Evolutionary conservation across 2,113 vertebrate species (phyloP).

Genomic region (Paramisgurnus dabryanus): DNA sequence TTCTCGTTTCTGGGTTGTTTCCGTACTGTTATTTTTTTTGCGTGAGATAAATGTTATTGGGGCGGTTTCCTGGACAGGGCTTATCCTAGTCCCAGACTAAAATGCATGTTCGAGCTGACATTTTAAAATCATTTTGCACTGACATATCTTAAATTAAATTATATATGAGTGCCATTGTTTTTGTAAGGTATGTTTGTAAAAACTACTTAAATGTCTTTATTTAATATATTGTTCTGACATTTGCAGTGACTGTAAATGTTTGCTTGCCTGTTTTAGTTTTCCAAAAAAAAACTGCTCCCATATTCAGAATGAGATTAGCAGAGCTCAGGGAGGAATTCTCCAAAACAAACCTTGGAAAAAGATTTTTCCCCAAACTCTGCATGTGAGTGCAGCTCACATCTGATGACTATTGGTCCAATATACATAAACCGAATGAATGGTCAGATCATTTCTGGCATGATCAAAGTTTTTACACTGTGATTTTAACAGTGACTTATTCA

Average conservation of each 20-base stretch:
- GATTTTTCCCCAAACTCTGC: conserved; percentile 1
- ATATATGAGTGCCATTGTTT: too few relatives aligned
- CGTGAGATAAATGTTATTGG: not conserved
- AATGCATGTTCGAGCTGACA: too few relatives aligned
- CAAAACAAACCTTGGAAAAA: conserved; percentile 13
- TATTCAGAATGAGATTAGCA: conserved; percentile 18
- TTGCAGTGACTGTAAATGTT: not conserved
- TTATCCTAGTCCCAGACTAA: too few relatives aligned
- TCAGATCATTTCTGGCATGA: not conserved
- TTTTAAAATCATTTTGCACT: too few relatives aligned
- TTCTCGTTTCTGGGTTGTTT: not conserved
- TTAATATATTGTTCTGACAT: not conserved
- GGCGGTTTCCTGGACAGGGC: too few relatives aligned
- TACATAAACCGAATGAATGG: not conserved
- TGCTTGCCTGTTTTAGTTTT: conserved; percentile 1
- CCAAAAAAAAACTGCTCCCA: not conserved
- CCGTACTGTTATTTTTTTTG: not conserved
- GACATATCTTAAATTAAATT: too few relatives aligned
- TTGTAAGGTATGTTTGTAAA: too few relatives aligned
- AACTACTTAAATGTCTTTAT: too few relatives aligned
- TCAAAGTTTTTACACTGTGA: not conserved
- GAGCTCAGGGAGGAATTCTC: conserved; percentile 10
- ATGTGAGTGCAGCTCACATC: not conserved
- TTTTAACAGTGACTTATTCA: not conserved
- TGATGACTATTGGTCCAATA: not conserved